Base-by-base conservation (phyloP, 2,113 vertebrate species). In the Chloropsis cyanopogon region DNA sequence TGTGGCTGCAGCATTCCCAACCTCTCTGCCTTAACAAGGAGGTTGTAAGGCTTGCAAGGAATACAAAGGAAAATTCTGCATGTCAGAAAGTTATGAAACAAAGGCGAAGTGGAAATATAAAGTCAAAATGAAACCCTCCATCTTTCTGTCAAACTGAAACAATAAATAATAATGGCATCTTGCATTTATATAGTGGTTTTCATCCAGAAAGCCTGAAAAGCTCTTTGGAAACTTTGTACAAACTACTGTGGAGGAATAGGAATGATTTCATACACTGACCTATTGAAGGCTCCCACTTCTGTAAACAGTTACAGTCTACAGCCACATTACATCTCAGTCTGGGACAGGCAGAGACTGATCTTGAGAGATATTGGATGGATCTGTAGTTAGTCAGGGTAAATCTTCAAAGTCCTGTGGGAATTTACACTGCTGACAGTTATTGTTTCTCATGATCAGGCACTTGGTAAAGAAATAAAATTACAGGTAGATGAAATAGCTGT, bases 61-160 rank as follows among this genome's bases (percentile, higher is more conserved):
- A 75, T 49, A 86, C 37, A 86, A 88, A 88, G 57, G 68, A 64
- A 96, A 95, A 90, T 82, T 88, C 76, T 90, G 39, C 60, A 19
- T 57, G 86, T 92, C 90, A 90, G 82, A 94, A 95, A 96, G 94
- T 93, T 95, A 96, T 96, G 92, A 96, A 96, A 94, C 92, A 93
- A 94, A 96, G 79, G 92, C 52, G 33, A 96, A 96, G 86, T 92
- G 72, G 49, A 96, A 96, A 96, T 96, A 95, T 92, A 86, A 92
- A 97, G 94, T 96, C 88, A 92, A 97, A 97, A 95, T 97, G 95
- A 97, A 97, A 96, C 96, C 46, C 90, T 96, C 96, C 93, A 97
- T 97, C 96, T 96, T 97, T 97, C 95, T 97, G 96, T 96, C 95
- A 97, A 94, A 79, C 64, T 82, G 90, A 96, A 96, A 96, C 95